phyloP scores from a whole-genome alignment of 2,888 invertebrate genomes.

The Biston stratarius region DNA sequence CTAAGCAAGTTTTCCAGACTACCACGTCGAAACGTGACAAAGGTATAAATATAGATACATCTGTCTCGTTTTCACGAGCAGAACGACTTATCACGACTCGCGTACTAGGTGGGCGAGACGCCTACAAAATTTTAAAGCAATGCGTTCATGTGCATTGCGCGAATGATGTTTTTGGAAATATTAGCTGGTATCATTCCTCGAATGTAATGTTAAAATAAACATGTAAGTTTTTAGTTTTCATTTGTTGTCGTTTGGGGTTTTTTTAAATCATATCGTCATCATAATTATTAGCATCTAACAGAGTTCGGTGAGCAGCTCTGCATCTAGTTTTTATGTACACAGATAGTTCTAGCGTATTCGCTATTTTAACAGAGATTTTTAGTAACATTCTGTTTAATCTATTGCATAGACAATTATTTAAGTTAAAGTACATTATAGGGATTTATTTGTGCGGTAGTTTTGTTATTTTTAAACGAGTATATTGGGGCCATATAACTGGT shows the following conservation, averaged over 20 bases:
- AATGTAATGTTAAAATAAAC: slow-evolving; percentile 44
- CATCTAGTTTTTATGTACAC: too few species aligned
- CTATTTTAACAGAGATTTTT: not conserved
- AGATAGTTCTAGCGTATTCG: not conserved
- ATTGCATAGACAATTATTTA: slow-evolving; percentile 6
- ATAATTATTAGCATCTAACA: not conserved
- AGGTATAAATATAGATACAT: too few species aligned
- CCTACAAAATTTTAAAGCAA: slow-evolving; percentile 12
- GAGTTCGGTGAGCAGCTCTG: too few species aligned
- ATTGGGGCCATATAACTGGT: slow-evolving; percentile 69
- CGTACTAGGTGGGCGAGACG: not conserved
- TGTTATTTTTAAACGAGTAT: slow-evolving; percentile 57
- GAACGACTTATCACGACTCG: too few species aligned
- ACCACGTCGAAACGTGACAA: too few species aligned
- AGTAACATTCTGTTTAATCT: not conserved
- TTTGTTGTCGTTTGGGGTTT: not conserved
- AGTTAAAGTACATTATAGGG: slow-evolving; percentile 2
- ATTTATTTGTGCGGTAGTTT: slow-evolving; percentile 20
- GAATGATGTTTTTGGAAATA: slow-evolving; percentile 16
- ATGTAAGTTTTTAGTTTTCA: not conserved
- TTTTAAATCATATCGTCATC: not conserved
- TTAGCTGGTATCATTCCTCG: slow-evolving; percentile 56
- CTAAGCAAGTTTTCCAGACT: not conserved
- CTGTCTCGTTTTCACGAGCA: too few species aligned
- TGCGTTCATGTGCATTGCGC: slow-evolving; percentile 17